phyloP scores from a whole-genome alignment of 2,113 vertebrate genomes.

The Saccopteryx leptura region DNA sequence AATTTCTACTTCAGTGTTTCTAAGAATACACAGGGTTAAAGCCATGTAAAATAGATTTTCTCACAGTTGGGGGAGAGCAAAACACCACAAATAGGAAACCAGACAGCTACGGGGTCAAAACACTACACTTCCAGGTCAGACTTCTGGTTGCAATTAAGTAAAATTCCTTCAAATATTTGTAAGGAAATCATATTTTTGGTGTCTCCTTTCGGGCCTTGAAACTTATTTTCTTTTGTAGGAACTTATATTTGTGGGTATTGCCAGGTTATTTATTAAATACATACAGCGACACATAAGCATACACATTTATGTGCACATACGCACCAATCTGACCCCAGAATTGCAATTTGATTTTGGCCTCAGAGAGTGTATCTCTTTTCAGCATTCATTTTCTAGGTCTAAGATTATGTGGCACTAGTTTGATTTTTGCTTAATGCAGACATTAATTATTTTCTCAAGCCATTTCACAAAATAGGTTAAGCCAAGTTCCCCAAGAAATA shows the following conservation, averaged over 20 bases:
- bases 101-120: slow-evolving; percentile 90
- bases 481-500: slow-evolving; percentile 44
- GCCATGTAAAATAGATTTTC: slow-evolving; percentile 88
- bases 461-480: slow-evolving; percentile 63
- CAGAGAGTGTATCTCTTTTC: slow-evolving; percentile 36
- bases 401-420: background rate
- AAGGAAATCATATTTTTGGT: slow-evolving; percentile 88
- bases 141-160: slow-evolving; percentile 93
- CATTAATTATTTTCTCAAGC: slow-evolving; percentile 59
- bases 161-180: slow-evolving; percentile 88
- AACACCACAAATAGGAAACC: slow-evolving; percentile 90
- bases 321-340: background rate
- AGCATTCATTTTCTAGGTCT: background rate
- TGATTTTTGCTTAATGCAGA: slow-evolving; percentile 46
- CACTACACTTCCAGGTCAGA: slow-evolving; percentile 92
- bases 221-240: slow-evolving; percentile 74
- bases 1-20: slow-evolving; percentile 75
- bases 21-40: slow-evolving; percentile 87
- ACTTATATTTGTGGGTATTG: slow-evolving; percentile 16
- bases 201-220: slow-evolving; percentile 81
- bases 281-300: slow-evolving; percentile 32
- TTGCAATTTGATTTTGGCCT: slow-evolving; percentile 50
- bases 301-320: background rate
- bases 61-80: slow-evolving; percentile 89
- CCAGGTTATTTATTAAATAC: background rate